Evolutionary conservation across 2,113 vertebrate genomes (phyloP).

Genomic region (Rhinolophus sinicus): DNA sequence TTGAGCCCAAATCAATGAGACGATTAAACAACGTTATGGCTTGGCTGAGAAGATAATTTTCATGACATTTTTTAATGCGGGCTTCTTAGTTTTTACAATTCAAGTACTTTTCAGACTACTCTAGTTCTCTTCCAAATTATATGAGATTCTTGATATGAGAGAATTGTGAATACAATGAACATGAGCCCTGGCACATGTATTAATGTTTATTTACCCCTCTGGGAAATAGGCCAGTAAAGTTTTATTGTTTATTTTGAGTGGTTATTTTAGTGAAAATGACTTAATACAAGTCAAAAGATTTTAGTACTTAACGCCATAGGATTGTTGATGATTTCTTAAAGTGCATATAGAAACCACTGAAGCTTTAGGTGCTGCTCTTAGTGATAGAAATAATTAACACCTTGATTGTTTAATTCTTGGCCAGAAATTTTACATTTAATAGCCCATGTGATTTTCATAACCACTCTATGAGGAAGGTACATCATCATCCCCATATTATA

Average conservation of each 20-base stretch:
- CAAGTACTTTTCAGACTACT: not conserved
- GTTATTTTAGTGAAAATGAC: constrained; percentile 16
- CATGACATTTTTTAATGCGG: not conserved
- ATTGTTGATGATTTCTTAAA: not conserved
- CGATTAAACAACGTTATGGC: not conserved
- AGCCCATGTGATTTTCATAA: not conserved
- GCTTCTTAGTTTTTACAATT: constrained; percentile 23
- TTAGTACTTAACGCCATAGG: not conserved
- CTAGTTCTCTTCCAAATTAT: not conserved
- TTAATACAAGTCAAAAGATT: constrained; percentile 23
- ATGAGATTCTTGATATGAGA: not conserved
- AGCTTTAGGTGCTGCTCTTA: not conserved
- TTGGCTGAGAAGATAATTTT: constrained; percentile 27
- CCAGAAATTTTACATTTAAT: constrained; percentile 5
- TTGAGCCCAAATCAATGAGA: not conserved
- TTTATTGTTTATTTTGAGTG: not conserved
- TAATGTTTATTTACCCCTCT: constrained; percentile 11
- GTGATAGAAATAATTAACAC: constrained; percentile 15
- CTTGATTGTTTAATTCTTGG: not conserved
- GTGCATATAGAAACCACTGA: not conserved
- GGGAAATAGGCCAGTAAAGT: not conserved
- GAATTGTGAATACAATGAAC: constrained; percentile 3
- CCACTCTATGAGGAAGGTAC: not conserved
- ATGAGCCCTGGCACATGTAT: not conserved
- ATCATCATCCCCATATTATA: not conserved